Base-by-base conservation (phyloP, 2,888 invertebrate genomes). In the Molorchus minor region DNA sequence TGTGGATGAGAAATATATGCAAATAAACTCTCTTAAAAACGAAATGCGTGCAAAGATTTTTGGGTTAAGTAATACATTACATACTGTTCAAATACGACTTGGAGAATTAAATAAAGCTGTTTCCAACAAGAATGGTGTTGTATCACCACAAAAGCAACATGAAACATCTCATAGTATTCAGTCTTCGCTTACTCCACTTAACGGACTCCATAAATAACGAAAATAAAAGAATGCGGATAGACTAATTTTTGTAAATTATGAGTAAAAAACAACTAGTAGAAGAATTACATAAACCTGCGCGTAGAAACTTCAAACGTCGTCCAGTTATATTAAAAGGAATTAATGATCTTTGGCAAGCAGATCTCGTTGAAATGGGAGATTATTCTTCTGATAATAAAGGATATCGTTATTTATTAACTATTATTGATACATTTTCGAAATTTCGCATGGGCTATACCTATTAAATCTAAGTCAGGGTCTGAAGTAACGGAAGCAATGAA, bases 301-400 rank as follows among this genome's bases (percentile, higher is more conserved):
- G 79, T 40, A 68, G 64, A 57, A 79, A 80, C 70, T 78, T 77
- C 70, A 67, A 65, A 30, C 66, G 77, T 20, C 65, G 78, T 40
- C 54, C 61, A 43, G 75, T 77, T 25, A 68, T 77, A 16, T 67
- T 76, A 35, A 76, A 76, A 61, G 77, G 74, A 40, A 66, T 80
- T 4, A 75, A 80, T 69, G 79, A 81, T 62, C 67, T 79, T n/a
- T 80, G 77, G 80, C 81, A 81, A 73, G 76, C 77, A 19, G 80
- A 81, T 72, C 68, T 80, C 4, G 77, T 75, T 13, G 74, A 75
- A 59, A 73, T 78, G 75, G 58, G 57, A 19, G 51, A 62, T 19
- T 75, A 74, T 72, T 45, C 75, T 12, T 56, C 56, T 33, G 61
- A 70, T 21, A 80, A 79, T 62, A 75, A 71, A 12, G 72, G 70